Conservation (phyloP, 2,888 invertebrate genomes). For the Phyllotreta cruciferae region DNA sequence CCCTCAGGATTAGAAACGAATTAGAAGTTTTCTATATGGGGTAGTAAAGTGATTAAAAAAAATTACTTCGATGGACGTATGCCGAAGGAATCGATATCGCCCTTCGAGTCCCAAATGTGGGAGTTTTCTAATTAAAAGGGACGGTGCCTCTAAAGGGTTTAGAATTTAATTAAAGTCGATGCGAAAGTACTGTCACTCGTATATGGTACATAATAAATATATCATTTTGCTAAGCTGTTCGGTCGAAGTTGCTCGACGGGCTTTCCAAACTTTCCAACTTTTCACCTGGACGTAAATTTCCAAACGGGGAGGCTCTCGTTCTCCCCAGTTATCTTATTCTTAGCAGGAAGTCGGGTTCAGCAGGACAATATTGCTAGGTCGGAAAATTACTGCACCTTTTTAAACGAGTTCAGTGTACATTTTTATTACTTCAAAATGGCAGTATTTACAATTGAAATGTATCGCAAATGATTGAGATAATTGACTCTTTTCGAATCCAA, state of each 20-base stretch:
- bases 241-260: slow-evolving; percentile 39
- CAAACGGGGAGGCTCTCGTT: background rate
- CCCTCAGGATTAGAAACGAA: too few species aligned
- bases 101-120: too few species aligned
- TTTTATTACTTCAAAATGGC: too few species aligned
- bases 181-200: slow-evolving; percentile 33
- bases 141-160: slow-evolving; percentile 31
- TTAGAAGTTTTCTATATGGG: too few species aligned
- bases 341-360: background rate
- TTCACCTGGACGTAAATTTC: slow-evolving; percentile 22
- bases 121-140: slow-evolving; percentile 36
- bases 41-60: too few species aligned
- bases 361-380: too few species aligned
- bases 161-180: slow-evolving; percentile 38
- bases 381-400: too few species aligned
- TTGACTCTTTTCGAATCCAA: too few species aligned
- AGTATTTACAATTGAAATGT: too few species aligned
- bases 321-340: slow-evolving; percentile 11
- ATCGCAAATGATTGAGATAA: too few species aligned
- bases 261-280: slow-evolving; percentile 26
- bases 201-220: slow-evolving; percentile 43
- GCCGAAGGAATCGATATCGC: slow-evolving; percentile 16
- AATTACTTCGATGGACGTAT: too few species aligned
- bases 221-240: slow-evolving; percentile 44
- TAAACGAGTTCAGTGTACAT: too few species aligned